phyloP scores from a whole-genome alignment of 2,797 vertebrate species.

The Sarcophilus harrisii region DNA sequence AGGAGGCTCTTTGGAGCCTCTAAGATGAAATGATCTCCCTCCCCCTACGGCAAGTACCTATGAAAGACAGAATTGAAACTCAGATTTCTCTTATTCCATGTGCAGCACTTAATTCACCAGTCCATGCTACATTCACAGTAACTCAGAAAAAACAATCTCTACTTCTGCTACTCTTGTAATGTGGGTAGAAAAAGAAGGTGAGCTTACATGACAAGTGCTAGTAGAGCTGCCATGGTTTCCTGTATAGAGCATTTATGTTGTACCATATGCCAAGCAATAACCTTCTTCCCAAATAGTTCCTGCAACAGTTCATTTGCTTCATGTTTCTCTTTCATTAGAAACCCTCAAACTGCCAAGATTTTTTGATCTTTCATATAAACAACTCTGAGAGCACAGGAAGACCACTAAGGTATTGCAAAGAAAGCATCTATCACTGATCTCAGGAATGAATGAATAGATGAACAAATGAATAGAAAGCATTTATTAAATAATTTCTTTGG shows the following conservation, averaged over 20 bases:
- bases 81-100: neutral
- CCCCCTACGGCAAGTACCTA: too few species aligned
- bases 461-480: neutral
- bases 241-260: neutral
- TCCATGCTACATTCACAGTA: neutral
- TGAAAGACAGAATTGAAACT: neutral
- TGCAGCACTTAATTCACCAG: neutral
- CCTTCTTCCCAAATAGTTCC: neutral
- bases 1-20: neutral
- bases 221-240: neutral
- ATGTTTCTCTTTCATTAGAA: neutral
- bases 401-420: neutral
- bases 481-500: neutral
- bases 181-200: neutral
- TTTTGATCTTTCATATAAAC: neutral
- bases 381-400: neutral
- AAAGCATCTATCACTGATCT: neutral
- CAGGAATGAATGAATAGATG: neutral
- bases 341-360: neutral
- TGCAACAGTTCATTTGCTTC: neutral
- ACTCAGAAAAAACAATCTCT: neutral
- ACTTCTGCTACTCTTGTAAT: neutral
- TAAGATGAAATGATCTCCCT: neutral
- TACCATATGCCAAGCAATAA: neutral
- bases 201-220: neutral